These are phyloP conservation scores for Papilio elwesi DNA, from an alignment of 2,888 invertebrate species.

Conservation along the genomic window DNA sequence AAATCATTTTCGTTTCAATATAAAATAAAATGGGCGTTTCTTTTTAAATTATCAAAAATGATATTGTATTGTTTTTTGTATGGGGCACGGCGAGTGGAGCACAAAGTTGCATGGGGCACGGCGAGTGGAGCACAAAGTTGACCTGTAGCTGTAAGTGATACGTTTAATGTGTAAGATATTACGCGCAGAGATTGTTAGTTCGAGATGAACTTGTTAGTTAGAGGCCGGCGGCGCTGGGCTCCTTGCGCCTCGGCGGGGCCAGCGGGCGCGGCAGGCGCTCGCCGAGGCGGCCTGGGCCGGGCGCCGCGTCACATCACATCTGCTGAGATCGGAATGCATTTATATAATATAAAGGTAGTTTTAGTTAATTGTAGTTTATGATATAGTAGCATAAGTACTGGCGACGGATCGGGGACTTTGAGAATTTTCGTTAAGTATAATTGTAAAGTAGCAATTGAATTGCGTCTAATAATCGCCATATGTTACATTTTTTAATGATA, in stretches of 20 bases:
- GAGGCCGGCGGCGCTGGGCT: too few species aligned
- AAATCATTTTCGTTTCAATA: too few species aligned
- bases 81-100: too few species aligned
- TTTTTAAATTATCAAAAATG: too few species aligned
- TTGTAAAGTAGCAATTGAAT: neutral
- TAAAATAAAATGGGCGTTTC: too few species aligned
- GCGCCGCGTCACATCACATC: constrained; percentile 53
- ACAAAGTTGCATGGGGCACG: constrained; percentile 44
- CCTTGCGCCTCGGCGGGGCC: too few species aligned
- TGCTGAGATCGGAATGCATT: constrained; percentile 71
- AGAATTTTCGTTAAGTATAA: neutral
- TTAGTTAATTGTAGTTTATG: constrained; percentile 45
- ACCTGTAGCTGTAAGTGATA: constrained; percentile 64
- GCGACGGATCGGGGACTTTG: neutral
- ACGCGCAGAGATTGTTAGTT: too few species aligned
- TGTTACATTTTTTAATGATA: neutral
- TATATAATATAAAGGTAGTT: constrained; percentile 60
- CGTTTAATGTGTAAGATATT: constrained; percentile 44
- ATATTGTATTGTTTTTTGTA: too few species aligned
- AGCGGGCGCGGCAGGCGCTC: too few species aligned
- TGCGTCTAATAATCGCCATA: neutral
- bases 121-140: constrained; percentile 63
- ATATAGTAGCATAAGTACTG: constrained; percentile 40
- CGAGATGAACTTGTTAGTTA: too few species aligned
- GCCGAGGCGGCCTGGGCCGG: neutral